Evolutionary conservation across 2,888 invertebrate species (phyloP), one percentile per base, ranked within the genome.

Genomic region (Ceratothoa steindachneri): DNA sequence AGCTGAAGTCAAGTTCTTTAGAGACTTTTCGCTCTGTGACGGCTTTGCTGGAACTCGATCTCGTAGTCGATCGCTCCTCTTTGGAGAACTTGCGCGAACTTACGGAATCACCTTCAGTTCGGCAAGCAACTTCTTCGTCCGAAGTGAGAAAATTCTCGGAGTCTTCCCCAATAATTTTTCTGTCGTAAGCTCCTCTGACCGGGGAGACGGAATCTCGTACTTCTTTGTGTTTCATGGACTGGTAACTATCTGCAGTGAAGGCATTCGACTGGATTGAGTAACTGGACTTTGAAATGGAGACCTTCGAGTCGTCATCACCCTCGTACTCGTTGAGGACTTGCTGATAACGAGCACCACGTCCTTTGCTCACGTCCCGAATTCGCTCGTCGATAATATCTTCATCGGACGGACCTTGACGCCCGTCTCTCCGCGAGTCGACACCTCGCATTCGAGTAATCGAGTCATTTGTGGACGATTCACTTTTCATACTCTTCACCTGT

Each of bases 221-320:
- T 55, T 80, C 80, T 60, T 77, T 77, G 41, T 77, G 73, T 68
- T 80, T 80, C 67, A 80, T 77, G 24, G 80, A 78, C 9, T 73
- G 30, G 67, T 75, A 80, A 9, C 75, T 72, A 29, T 75, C 80
- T 12, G 71, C 73, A 15, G 80, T 73, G 29, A 80, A 69, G 5
- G 77, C 80, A 30, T 75, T 73, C 41, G 77, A 75, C 67, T 77
- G 77, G 30, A 77, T 73, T 60, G 72, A 73, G 65, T 77, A 77
- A 4, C 71, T 73, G n/a, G 71, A 67, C 69, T 77, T 80, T 65
- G 73, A 75, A 64, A 77, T 73, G 66, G 71, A 73, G 4, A 69
- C 71, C 5, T 71, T 72, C 5, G 75, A 67, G 29, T 80, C 75
- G 0, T 71, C 71, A 19, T 78, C 77, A 12, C 29, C 55, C 30